Evolutionary conservation across 2,113 vertebrate genomes (phyloP), one percentile per base, ranked within the genome.

Genomic region (Pholis gunnellus): DNA sequence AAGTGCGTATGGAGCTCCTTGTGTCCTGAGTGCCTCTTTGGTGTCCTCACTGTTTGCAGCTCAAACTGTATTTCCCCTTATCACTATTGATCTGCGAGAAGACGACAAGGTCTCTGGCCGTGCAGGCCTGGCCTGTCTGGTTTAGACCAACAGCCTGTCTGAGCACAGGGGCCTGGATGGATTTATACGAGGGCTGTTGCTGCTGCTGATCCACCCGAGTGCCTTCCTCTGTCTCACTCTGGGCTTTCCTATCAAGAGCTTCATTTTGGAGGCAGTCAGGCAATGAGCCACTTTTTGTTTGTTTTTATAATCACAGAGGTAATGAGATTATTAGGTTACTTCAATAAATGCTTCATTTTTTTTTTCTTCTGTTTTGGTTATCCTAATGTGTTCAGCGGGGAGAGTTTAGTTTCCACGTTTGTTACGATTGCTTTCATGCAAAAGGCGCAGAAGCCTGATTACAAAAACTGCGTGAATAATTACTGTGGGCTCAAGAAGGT

Each of bases 121-220:
- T 80, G 88, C 80, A 87, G 89, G 86, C 34, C 68, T 65, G 76
- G 89, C 64, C 85, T 74, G 46, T 87, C 84, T 91, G 86, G 92
- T 93, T 93, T 91, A 64, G 81, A 84, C 83, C 85, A 87, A 83
- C 87, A 89, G 82, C 75, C 71, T 86, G 91, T 88, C 86, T 81
- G 75, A 78, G 79, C 74, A 42, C 66, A 60, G 81, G 60, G 71
- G 78, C 67, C 81, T 52, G 84, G 79, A 91, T 78, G 82, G 87
- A 92, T 93, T 89, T 89, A 87, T 82, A 70, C 22, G 31, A 74
- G 38, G 57, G 31, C 83, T 83, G 48, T 1, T 60, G 44, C 70
- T 79, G 72, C 84, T 75, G 80, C 56, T 75, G 73, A 76, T 88
- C 66, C 77, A 80, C 68, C 73, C 64, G 15, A 54, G 66, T n/a